Conservation (phyloP, 2,888 invertebrate genomes). For the Mythimna albipuncta region DNA sequence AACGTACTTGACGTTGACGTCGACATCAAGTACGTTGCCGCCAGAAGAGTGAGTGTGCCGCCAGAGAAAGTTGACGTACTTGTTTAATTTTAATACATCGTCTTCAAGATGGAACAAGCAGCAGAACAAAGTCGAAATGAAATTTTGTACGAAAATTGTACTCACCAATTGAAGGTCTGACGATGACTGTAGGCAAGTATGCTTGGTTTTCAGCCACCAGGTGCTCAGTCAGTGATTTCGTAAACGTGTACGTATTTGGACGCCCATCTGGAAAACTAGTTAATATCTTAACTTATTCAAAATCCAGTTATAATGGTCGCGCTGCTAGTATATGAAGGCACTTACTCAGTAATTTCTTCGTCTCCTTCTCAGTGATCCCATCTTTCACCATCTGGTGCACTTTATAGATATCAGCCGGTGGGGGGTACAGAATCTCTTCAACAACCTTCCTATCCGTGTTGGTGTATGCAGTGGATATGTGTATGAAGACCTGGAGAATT, state of each 20-base stretch:
- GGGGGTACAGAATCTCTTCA: conserved; percentile 75
- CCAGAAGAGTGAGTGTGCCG: too few species aligned
- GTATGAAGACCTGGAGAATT: conserved; percentile 70
- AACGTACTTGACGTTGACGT: too few species aligned
- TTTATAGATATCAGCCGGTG: conserved; percentile 76
- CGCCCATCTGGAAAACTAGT: conserved; percentile 64
- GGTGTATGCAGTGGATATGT: conserved; percentile 76
- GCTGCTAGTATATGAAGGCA: not conserved
- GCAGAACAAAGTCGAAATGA: too few species aligned
- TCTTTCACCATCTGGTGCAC: conserved; percentile 65
- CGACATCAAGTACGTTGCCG: too few species aligned
- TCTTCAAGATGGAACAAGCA: too few species aligned
- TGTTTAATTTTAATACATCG: too few species aligned
- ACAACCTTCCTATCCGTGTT: conserved; percentile 66
- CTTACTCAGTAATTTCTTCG: conserved; percentile 68
- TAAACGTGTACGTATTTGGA: conserved; percentile 72
- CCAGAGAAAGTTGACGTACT: too few species aligned
- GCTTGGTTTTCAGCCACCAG: conserved; percentile 61
- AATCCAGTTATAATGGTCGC: too few species aligned
- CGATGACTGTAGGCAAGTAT: conserved; percentile 71
- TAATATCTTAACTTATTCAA: not conserved
- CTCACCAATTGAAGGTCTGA: conserved; percentile 79
- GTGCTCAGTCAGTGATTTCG: conserved; percentile 71
- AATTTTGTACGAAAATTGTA: not conserved
- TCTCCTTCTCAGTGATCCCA: conserved; percentile 57